Conservation (phyloP, 2,113 vertebrate species). For the Shinisaurus crocodilurus region DNA sequence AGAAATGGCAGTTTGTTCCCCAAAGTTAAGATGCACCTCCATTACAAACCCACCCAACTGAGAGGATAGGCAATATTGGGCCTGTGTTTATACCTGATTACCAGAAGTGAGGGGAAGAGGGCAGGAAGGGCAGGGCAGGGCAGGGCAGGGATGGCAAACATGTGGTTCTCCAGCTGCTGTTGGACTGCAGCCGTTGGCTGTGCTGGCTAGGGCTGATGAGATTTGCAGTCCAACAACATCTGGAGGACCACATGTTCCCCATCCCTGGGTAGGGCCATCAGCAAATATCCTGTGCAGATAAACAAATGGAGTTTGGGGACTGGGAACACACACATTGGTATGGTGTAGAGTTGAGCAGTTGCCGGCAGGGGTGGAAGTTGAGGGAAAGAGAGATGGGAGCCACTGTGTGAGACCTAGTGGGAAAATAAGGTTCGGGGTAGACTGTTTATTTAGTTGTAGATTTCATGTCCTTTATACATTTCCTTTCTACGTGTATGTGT, state of each 20-base stretch:
- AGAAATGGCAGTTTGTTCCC: neutral
- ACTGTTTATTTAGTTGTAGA: neutral
- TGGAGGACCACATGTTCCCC: no score
- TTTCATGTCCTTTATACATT: neutral
- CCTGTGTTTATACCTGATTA: neutral
- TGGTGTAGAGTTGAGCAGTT: neutral
- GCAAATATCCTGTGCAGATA: neutral
- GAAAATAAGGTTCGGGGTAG: neutral
- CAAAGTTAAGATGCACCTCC: neutral
- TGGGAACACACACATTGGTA: no score
- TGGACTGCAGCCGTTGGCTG: no score
- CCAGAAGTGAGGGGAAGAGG: neutral
- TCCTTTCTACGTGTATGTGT: neutral
- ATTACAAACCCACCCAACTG: neutral
- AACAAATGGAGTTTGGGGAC: neutral
- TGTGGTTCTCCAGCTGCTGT: no score
- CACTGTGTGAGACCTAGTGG: neutral
- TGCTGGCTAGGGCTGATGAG: no score
- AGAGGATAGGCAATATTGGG: neutral
- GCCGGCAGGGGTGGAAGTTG: neutral
- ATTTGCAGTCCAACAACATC: no score
- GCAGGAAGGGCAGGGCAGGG: no score
- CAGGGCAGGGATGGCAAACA: no score
- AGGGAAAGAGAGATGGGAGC: neutral
- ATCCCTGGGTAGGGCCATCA: neutral